Base-by-base conservation (phyloP, 2,888 invertebrate genomes). In the Zelleria hepariella region DNA sequence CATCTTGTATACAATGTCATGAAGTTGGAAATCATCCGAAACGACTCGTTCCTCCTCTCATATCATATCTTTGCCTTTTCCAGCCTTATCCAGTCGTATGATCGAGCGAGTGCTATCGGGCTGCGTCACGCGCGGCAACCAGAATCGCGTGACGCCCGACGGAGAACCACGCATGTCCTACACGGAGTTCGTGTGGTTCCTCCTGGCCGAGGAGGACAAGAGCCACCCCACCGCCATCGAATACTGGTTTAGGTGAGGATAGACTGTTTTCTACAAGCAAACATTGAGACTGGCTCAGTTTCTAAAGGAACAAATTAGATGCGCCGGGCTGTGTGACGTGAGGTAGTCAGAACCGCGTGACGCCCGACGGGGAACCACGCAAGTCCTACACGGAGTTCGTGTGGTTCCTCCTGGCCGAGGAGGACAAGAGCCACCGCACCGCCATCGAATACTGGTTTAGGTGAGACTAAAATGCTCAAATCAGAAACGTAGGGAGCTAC, bases 381-480 rank as follows among this genome's bases (percentile, higher is more conserved):
- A 98, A 99, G 97, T 97, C 97, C 51, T 99, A 99, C 82, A 96
- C 96, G 0, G 99, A 99, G 83, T 99, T 99, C 86, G 99, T 99
- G 5, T 99, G 99, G 97, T 99, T 99, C 86, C 91, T 99, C 60
- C 90, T 99, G 6, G 98, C 99, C 47, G 99, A 99, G 79, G 99
- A 99, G 83, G 99, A 99, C 84, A 99, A 99, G 83, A 93, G 94
- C 65, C 97, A 99, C 81, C 96, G 98, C 8, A 98, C 96, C 8
- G 96, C 97, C 62, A 95, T 97, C 61, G 97, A 97, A 76, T 97
- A 97, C 82, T 97, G 97, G 97, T 97, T 96, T 85, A 93, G 95
- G 93, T 93, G 77, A 53, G 51, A n/a, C n/a, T n/a, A n/a, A n/a
- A n/a, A n/a, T n/a, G n/a, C n/a, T n/a, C n/a, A n/a, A n/a, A n/a